Evolutionary conservation across 2,888 invertebrate genomes (phyloP).

Genomic region (Phortica okadai): DNA sequence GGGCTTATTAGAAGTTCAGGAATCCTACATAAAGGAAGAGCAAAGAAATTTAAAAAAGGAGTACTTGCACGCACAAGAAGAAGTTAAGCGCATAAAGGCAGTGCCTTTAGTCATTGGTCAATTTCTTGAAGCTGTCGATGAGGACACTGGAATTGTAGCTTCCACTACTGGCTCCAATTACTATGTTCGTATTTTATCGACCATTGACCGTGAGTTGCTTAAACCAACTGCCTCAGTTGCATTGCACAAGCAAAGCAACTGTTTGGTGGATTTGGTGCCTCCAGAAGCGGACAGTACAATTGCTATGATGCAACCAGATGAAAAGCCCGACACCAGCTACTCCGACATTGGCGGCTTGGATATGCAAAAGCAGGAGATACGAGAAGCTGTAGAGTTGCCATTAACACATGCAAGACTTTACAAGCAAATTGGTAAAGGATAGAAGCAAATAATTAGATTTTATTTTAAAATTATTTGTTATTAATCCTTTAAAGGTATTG

Average conservation of each 20-base stretch:
- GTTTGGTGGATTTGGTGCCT: slow-evolving; percentile 97
- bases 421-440: slow-evolving; percentile 89
- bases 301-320: slow-evolving; percentile 97
- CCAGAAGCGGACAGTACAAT: slow-evolving; percentile 99
- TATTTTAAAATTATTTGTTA: background rate
- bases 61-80: slow-evolving; percentile 97
- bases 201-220: slow-evolving; percentile 96
- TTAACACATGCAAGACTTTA: slow-evolving; percentile 98
- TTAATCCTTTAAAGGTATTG: slow-evolving; percentile 80
- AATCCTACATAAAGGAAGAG: slow-evolving; percentile 99
- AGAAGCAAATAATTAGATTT: background rate
- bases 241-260: slow-evolving; percentile 99
- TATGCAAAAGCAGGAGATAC: slow-evolving; percentile 98
- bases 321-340: slow-evolving; percentile 97
- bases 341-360: slow-evolving; percentile 99
- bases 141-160: slow-evolving; percentile 36
- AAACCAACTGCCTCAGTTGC: slow-evolving; percentile 99
- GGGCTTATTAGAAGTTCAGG: slow-evolving; percentile 98
- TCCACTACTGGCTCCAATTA: slow-evolving; percentile 99
- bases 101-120: slow-evolving; percentile 99
- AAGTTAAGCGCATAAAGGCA: slow-evolving; percentile 98
- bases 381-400: slow-evolving; percentile 98
- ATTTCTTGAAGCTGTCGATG: slow-evolving; percentile 81
- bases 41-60: slow-evolving; percentile 99
- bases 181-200: slow-evolving; percentile 97